Conservation (phyloP, 2,888 invertebrate species). For the Halictus quadricinctus region DNA sequence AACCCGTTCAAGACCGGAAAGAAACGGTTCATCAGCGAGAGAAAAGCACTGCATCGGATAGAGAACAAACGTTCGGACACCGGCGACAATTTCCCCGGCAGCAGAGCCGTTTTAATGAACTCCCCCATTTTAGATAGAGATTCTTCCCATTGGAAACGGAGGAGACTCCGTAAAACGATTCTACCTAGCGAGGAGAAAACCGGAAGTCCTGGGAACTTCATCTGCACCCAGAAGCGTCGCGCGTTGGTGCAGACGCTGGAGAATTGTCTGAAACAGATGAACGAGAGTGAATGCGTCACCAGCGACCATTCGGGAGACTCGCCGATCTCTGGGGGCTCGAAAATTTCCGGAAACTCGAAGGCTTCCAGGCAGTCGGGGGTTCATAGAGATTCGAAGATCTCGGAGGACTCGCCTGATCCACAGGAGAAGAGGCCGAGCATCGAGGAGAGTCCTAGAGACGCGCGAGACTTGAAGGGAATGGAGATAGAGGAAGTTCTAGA, state of each 20-base stretch:
- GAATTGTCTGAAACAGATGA: background rate
- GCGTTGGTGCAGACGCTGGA: background rate
- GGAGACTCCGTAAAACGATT: background rate
- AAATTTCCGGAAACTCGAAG: background rate
- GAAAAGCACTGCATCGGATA: constrained; percentile 9
- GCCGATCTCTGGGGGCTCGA: background rate
- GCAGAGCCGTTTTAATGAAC: background rate
- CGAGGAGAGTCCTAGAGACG: constrained; percentile 30
- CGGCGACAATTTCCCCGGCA: background rate
- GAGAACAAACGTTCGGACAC: background rate
- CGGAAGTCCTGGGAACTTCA: background rate
- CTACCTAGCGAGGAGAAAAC: background rate
- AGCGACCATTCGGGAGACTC: background rate
- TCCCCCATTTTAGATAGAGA: constrained; percentile 16
- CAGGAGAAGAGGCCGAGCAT: constrained; percentile 15
- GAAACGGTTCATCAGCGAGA: constrained; percentile 2
- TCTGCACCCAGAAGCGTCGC: background rate
- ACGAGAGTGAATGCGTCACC: background rate
- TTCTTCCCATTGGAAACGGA: background rate
- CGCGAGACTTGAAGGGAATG: constrained; percentile 28
- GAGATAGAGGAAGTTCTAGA: constrained; percentile 52
- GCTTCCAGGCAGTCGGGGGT: background rate
- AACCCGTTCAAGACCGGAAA: constrained; percentile 6
- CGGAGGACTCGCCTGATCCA: background rate
- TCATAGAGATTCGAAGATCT: background rate